These are phyloP conservation scores for Rhipidura dahli DNA, from an alignment of 2,113 vertebrate species.

Conservation along the genomic window DNA sequence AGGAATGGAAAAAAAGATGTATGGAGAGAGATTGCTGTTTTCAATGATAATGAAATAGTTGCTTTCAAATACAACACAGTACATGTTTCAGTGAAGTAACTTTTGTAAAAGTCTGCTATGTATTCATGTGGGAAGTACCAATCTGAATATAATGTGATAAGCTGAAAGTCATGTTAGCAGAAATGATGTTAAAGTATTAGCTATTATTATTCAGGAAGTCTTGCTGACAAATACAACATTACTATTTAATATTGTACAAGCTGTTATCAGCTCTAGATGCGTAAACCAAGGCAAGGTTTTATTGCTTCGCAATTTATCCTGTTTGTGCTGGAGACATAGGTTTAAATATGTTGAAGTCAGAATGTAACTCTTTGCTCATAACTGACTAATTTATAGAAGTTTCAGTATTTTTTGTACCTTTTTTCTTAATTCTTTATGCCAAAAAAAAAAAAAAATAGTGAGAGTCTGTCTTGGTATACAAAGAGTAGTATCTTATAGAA, in stretches of 20 bases:
- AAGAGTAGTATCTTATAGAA: neutral
- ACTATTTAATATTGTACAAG: neutral
- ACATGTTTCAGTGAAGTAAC: neutral
- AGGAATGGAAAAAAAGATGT: neutral
- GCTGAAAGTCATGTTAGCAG: neutral
- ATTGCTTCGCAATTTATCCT: neutral
- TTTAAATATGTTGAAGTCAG: neutral
- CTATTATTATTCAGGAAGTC: neutral
- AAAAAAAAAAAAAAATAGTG: neutral
- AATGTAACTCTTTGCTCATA: neutral
- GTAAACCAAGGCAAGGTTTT: neutral
- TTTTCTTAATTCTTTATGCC: neutral
- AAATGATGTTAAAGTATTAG: neutral
- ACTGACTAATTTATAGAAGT: neutral
- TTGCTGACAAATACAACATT: neutral
- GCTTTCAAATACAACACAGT: neutral
- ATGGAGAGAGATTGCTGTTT: neutral
- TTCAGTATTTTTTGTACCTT: neutral
- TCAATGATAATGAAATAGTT: neutral
- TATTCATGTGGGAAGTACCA: neutral
- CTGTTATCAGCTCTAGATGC: neutral
- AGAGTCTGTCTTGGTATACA: neutral
- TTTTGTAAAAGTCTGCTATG: neutral
- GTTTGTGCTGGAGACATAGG: neutral
- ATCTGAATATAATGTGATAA: neutral